Base-by-base conservation (phyloP, 2,797 vertebrate species). In the Mycteria americana region DNA sequence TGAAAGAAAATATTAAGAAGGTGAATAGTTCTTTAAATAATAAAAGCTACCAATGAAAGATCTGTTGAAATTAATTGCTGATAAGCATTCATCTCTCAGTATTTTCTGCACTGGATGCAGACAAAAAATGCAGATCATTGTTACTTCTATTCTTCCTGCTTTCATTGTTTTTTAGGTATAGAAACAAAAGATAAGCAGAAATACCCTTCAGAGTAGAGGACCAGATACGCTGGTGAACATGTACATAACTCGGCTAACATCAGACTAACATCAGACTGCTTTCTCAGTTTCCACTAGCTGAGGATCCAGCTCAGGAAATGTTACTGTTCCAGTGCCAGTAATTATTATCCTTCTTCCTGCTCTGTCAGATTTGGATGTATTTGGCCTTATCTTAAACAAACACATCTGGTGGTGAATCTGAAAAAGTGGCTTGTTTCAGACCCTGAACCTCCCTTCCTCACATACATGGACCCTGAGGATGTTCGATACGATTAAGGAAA, bases 321-420 rank as follows among this genome's bases (percentile, higher is more conserved):
- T 30, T 64, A 70, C 53, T 72, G 91, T 94, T 68, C 45, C 60
- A 31, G 21, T 33, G 15, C 15, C 69, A 56, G 19, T 60, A 68
- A 54, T 85, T 67, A 46, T 50, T 70, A 80, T n/a, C 10, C 18
- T 21, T 22, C 50, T 88, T 80, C 78, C 59, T 91, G 24, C 46
- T 83, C 50, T 62, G 76, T 72, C 64, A 92, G 92, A 69, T 94
- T 92, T 80, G 85, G 78, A 94, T 70, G 57, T 25, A 83, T 92
- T 96, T 95, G 73, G 51, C 60, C 77, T 93, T 94, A 93, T 88
- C 85, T 92, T 80, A 97, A 97, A 92, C 92, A 90, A 95, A 68
- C 69, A 95, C 68, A 95, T 96, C 95, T 92, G 79, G 24, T 75
- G 31, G 76, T 80, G 45, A 80, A 94, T 89, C 80, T 92, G 78